Evolutionary conservation across 2,888 invertebrate species (phyloP).

Genomic region (Scaptomyza flava): DNA sequence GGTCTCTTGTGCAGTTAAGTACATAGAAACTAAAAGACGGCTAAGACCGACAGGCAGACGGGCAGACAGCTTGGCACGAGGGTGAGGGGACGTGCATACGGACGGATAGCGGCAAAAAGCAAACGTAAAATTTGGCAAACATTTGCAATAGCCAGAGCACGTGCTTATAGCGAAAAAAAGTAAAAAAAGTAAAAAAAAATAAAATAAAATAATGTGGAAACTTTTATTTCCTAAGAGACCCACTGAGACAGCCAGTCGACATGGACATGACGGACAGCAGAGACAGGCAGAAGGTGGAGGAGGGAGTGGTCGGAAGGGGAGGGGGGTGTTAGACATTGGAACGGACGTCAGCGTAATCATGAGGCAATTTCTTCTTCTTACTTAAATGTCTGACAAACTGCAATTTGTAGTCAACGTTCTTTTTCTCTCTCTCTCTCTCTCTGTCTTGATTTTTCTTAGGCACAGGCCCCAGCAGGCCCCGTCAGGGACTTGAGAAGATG

Average conservation of each 20-base stretch:
- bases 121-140: constrained; percentile 68
- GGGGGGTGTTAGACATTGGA: constrained; percentile 6
- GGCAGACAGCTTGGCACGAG: neutral
- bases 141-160: constrained; percentile 58
- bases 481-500: constrained; percentile 43
- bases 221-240: constrained; percentile 74
- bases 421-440: constrained; percentile 21
- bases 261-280: constrained; percentile 61
- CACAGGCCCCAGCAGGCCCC: constrained; percentile 18
- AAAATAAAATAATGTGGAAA: constrained; percentile 57
- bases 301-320: neutral
- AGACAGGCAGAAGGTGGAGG: constrained; percentile 9
- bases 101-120: constrained; percentile 23
- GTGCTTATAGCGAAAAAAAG: constrained; percentile 63
- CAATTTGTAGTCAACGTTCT: constrained; percentile 66
- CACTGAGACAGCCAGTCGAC: constrained; percentile 69
- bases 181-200: neutral
- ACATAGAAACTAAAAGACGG: constrained; percentile 39
- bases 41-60: constrained; percentile 10
- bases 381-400: constrained; percentile 58
- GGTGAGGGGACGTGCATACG: neutral
- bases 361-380: constrained; percentile 72
- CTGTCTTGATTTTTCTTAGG: neutral
- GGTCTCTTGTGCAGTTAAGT: constrained; percentile 50
- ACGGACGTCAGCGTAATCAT: constrained; percentile 68